These are phyloP conservation scores for Thunnus albacares DNA, from an alignment of 2,797 vertebrate genomes.

Conservation along the genomic window DNA sequence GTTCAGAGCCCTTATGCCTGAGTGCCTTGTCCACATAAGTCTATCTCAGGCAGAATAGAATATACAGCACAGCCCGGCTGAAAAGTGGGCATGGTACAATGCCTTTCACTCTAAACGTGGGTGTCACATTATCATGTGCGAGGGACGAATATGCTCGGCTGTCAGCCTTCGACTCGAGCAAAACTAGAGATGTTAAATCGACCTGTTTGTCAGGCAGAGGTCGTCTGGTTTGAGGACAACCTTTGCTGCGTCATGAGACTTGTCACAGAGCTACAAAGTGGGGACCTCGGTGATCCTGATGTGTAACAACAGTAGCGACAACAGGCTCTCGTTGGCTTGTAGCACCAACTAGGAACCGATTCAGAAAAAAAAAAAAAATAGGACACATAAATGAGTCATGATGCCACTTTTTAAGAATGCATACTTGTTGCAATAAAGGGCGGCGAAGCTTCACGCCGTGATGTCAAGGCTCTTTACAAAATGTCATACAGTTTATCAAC, in stretches of 20 bases:
- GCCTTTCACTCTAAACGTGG: conserved; percentile 54
- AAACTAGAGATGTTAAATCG: conserved; percentile 26
- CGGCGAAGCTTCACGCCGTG: no score
- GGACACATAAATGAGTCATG: not conserved
- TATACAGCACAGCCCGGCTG: conserved; percentile 19
- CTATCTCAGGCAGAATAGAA: conserved; percentile 49
- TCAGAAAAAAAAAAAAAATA: not conserved
- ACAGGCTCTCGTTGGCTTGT: not conserved
- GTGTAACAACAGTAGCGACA: conserved; percentile 46
- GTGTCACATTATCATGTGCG: conserved; percentile 59
- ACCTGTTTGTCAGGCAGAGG: conserved; percentile 59
- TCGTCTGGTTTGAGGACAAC: conserved; percentile 36
- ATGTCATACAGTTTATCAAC: conserved; percentile 25
- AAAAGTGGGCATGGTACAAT: conserved; percentile 44
- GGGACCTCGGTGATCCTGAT: conserved; percentile 48
- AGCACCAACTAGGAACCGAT: not conserved
- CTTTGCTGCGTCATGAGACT: conserved; percentile 66
- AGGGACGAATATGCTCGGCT: conserved; percentile 40
- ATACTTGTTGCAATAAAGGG: not conserved
- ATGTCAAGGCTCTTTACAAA: not conserved
- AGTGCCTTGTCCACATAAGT: conserved; percentile 38
- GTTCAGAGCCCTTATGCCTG: conserved; percentile 19
- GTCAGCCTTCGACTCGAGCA: conserved; percentile 37
- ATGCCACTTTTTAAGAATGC: not conserved
- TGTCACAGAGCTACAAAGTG: conserved; percentile 56